Conservation (phyloP, 2,888 invertebrate species). For the Quadroppia sp. region DNA sequence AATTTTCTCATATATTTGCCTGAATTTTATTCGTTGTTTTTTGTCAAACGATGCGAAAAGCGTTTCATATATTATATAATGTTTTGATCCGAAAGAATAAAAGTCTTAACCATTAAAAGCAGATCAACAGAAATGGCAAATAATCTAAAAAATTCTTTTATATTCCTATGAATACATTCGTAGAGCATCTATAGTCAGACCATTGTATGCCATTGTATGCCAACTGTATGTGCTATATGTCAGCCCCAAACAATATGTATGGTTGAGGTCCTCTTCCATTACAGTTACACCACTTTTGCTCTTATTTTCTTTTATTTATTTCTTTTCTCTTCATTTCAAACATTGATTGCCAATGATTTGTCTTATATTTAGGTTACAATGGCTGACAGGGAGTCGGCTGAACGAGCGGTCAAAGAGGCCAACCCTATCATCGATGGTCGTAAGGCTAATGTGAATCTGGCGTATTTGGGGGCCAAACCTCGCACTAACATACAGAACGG, state of each 20-base stretch:
- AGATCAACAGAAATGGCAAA: background rate
- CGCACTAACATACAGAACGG: constrained; percentile 64
- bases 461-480: constrained; percentile 94
- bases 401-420: constrained; percentile 93
- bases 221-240: background rate
- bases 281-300: background rate
- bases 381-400: constrained; percentile 90
- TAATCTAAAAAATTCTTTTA: background rate
- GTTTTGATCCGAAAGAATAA: background rate
- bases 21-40: background rate
- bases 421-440: constrained; percentile 97
- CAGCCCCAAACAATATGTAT: background rate
- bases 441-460: constrained; percentile 96
- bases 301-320: background rate
- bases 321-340: background rate
- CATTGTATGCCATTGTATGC: constrained; percentile 1
- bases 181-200: background rate
- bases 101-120: constrained; percentile 26
- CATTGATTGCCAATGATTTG: background rate
- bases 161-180: background rate
- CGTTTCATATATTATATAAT: background rate
- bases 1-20: background rate
- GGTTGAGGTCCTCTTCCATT: background rate
- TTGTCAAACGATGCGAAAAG: background rate
- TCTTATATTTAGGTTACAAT: constrained; percentile 77